Conservation (phyloP, 2,797 vertebrate genomes). For the Pangasius larnaudii region DNA sequence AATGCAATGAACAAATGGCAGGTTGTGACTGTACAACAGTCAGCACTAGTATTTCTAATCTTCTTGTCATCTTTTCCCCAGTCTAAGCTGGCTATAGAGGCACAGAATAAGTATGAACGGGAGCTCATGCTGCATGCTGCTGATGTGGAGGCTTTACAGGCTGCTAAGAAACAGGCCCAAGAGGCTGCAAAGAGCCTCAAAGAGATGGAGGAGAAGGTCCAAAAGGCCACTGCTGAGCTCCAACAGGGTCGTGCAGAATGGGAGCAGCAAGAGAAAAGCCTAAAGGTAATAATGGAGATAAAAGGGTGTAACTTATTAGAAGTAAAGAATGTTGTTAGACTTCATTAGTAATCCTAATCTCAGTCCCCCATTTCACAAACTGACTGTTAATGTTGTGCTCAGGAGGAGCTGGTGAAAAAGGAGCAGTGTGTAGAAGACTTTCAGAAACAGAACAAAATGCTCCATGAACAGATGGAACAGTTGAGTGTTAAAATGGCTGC, state of each 20-base stretch:
- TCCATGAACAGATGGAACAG: constrained; percentile 93
- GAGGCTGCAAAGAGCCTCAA: constrained; percentile 74
- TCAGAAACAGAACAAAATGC: constrained; percentile 89
- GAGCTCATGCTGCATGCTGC: constrained; percentile 97
- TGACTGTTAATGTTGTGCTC: neutral
- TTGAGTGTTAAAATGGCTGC: constrained; percentile 88
- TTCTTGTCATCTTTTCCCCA: constrained; percentile 44
- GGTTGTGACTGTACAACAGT: neutral
- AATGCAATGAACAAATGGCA: neutral
- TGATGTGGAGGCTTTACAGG: constrained; percentile 91
- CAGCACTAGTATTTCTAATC: neutral
- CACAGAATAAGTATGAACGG: constrained; percentile 93
- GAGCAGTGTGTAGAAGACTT: constrained; percentile 83
- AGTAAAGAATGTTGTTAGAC: neutral
- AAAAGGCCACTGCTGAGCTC: constrained; percentile 81
- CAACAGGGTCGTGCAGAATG: constrained; percentile 80
- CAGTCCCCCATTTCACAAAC: neutral
- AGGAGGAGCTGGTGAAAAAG: constrained; percentile 90
- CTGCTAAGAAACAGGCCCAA: constrained; percentile 85
- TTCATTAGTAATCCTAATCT: too few relatives aligned
- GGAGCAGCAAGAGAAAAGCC: constrained; percentile 81
- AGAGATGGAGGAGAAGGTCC: constrained; percentile 85
- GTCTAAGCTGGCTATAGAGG: constrained; percentile 88
- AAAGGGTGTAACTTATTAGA: neutral
- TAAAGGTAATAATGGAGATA: constrained; percentile 72